Conservation (phyloP, 1,140 invertebrate genomes). For the Drosophila oshimai region DNA sequence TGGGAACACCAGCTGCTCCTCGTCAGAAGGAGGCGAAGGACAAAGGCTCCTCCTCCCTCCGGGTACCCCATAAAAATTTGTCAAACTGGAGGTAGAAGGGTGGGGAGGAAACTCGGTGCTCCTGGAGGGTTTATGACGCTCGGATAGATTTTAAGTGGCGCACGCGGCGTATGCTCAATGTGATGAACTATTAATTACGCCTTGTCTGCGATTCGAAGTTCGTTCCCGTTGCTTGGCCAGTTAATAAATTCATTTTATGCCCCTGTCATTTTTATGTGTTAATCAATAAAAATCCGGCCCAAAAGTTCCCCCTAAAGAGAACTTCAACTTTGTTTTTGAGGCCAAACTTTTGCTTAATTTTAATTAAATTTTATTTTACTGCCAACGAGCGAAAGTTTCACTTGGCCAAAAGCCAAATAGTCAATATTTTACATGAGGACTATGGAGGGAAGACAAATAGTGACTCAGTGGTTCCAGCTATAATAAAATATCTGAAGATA, state of each 20-base stretch:
- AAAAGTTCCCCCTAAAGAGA: constrained; percentile 7
- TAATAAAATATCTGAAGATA: too few species aligned
- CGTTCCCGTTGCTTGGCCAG: constrained; percentile 1
- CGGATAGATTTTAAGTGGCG: constrained; percentile 59
- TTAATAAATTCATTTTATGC: constrained; percentile 57
- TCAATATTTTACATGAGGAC: constrained; percentile 9
- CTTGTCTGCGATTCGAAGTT: constrained; percentile 36
- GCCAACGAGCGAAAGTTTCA: constrained; percentile 29
- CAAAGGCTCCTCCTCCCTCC: constrained; percentile 40
- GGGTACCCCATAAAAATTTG: constrained; percentile 61
- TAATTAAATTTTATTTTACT: constrained; percentile 65
- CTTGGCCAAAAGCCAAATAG: constrained; percentile 59
- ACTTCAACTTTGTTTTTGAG: constrained; percentile 11
- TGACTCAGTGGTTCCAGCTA: background rate
- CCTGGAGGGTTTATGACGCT: constrained; percentile 1
- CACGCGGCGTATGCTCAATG: constrained; percentile 59
- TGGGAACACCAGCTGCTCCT: constrained; percentile 45
- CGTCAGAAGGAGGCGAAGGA: constrained; percentile 42
- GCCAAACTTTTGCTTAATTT: constrained; percentile 41
- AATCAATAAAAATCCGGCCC: constrained; percentile 60
- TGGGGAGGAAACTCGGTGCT: background rate
- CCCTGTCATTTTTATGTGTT: constrained; percentile 62
- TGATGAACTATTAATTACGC: constrained; percentile 67
- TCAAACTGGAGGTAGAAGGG: constrained; percentile 18
- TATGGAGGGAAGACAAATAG: background rate